phyloP scores from a whole-genome alignment of 2,797 vertebrate species.

The Xiphophorus birchmanni region DNA sequence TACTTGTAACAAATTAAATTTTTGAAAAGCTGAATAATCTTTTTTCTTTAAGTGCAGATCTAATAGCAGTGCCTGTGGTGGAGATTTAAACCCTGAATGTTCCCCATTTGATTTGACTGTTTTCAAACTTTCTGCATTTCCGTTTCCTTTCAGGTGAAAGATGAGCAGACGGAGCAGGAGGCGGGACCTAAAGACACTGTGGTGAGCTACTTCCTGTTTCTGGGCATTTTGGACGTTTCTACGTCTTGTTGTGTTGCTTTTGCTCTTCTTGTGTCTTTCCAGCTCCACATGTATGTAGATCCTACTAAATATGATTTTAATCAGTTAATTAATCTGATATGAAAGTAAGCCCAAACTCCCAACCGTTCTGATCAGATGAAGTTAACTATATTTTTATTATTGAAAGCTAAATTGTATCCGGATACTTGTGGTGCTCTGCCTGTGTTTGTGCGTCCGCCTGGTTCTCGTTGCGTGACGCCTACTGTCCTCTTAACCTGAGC shows the following conservation, averaged over 20 bases:
- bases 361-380: not conserved
- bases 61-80: not conserved
- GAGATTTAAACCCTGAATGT: constrained; percentile 5
- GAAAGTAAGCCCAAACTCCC: not conserved
- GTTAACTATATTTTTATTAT: not conserved
- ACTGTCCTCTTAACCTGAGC: constrained; percentile 51
- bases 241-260: constrained; percentile 6
- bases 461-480: constrained; percentile 39
- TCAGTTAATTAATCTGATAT: not conserved
- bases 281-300: constrained; percentile 1
- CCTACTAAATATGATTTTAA: not conserved
- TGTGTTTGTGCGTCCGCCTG: constrained; percentile 18
- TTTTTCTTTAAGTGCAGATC: no score
- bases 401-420: not conserved
- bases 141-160: constrained; percentile 75
- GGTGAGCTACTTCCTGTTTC: constrained; percentile 56
- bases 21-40: no score
- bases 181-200: constrained; percentile 54
- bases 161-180: constrained; percentile 48
- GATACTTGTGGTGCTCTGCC: constrained; percentile 16
- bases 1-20: no score
- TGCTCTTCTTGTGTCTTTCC: not conserved
- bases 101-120: not conserved
- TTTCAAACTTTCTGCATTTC: constrained; percentile 25
- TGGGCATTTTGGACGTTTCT: not conserved